Evolutionary conservation across 2,888 invertebrate species (phyloP), one percentile per base, ranked within the genome.

Genomic region (Leucania comma): DNA sequence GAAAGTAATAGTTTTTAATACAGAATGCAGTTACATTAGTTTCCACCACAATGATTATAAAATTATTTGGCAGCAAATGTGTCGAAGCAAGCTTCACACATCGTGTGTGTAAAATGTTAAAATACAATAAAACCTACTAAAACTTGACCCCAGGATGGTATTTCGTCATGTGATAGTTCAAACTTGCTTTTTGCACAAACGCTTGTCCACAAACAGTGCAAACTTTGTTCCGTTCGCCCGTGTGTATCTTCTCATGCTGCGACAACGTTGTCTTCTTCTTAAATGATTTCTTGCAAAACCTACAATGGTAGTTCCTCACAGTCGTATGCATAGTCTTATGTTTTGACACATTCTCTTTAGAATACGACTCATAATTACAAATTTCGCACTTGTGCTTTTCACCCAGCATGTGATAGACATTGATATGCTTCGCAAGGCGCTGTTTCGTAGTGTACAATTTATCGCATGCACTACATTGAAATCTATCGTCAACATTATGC

Each of bases 121-220:
- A 14, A 38, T 14, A 38, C 12, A 38, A 38, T 14, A 38, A 12
- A 3, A 14, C 38, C 4, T 14, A 38, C 38, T 84, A 93, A 83
- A 89, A 94, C 59, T 90, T 90, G 1, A 94, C 93, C 24, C 88
- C 92, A 0, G 95, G 95, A 71, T 95, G 95, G 62, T 95, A 91
- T 60, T 93, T 95, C 0, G 90, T 85, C 95, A 95, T 95, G 54
- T 95, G 94, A 73, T 93, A 95, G 75, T 95, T 95, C 70, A 94
- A 78, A 74, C 95, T 95, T 0, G 95, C 93, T 75, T 95, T 95
- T 76, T 95, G 95, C 0, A 95, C 95, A 68, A 95, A 96, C 46
- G 94, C 93, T 69, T 95, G 93, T 0, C 93, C 90, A 61, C 95
- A 95, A 0, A 89, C 87, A 1, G 76, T 82, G 71, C 95, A 95